Conservation (phyloP, 2,888 invertebrate genomes). For the Fragum whitleyi region DNA sequence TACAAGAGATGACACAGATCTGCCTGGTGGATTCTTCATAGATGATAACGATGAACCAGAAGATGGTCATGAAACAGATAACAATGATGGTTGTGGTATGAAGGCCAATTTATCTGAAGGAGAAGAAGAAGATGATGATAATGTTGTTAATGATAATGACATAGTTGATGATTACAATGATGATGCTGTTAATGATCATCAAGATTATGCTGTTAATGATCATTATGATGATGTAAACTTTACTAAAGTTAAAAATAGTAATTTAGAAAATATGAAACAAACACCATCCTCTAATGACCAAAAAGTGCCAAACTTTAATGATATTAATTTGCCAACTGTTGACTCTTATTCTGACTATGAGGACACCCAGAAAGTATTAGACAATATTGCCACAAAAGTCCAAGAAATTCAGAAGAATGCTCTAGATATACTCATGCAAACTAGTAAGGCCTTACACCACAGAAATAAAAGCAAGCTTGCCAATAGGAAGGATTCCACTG, state of each 20-base stretch:
- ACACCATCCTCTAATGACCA: background rate
- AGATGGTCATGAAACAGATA: background rate
- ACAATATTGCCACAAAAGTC: constrained; percentile 29
- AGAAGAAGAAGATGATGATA: constrained; percentile 10
- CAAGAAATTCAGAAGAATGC: constrained; percentile 49
- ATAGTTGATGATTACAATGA: background rate
- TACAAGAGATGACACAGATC: background rate
- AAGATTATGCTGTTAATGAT: no score
- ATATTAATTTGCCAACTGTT: background rate
- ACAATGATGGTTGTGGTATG: background rate
- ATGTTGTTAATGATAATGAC: background rate
- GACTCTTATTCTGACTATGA: background rate
- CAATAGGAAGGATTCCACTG: background rate
- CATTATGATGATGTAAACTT: no score
- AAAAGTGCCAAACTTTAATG: background rate
- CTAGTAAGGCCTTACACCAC: constrained; percentile 33
- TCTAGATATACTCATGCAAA: constrained; percentile 48
- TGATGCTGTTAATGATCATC: background rate
- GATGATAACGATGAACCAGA: background rate
- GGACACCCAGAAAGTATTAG: background rate
- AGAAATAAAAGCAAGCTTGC: constrained; percentile 3
- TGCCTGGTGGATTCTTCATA: constrained; percentile 8
- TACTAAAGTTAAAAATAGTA: no score
- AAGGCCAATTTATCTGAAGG: background rate
- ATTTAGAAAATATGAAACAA: no score